Evolutionary conservation across 1,140 invertebrate species (phyloP).

Genomic region (Drosophila pseudoananassae): DNA sequence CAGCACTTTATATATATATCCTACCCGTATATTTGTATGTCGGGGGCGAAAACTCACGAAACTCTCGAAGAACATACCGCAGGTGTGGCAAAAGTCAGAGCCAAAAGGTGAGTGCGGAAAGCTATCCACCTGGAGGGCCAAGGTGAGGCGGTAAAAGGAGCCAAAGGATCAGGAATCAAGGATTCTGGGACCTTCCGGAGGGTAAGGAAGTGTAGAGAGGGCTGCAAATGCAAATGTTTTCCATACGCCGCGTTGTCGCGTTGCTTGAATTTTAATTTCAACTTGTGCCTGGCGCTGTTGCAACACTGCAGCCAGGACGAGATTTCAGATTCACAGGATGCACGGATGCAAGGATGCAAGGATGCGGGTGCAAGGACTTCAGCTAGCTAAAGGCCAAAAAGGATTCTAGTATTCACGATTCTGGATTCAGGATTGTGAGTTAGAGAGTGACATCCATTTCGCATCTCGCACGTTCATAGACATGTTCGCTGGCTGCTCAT

Average conservation of each 20-base stretch:
- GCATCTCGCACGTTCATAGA: constrained; percentile 55
- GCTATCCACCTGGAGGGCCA: background rate
- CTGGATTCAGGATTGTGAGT: background rate
- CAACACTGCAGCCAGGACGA: constrained; percentile 37
- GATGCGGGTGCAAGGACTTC: constrained; percentile 1
- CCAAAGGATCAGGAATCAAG: constrained; percentile 1
- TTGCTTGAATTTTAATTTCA: constrained; percentile 79
- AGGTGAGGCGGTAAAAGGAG: background rate
- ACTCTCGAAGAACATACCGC: constrained; percentile 31
- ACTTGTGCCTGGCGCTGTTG: constrained; percentile 37
- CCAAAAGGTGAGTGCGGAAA: constrained; percentile 51
- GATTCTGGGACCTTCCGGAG: constrained; percentile 1
- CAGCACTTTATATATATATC: constrained; percentile 59
- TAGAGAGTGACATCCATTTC: constrained; percentile 41
- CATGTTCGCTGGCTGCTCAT: constrained; percentile 67
- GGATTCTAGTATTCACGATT: background rate
- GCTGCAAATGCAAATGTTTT: constrained; percentile 72
- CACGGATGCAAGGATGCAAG: background rate
- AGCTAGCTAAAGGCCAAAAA: background rate
- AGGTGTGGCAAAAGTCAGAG: constrained; percentile 75
- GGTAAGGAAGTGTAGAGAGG: background rate
- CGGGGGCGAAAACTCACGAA: background rate
- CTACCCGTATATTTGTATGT: background rate
- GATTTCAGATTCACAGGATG: constrained; percentile 3
- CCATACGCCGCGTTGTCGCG: constrained; percentile 65